Conservation (phyloP, 2,113 vertebrate species). For the Melanostigma gelatinosum region DNA sequence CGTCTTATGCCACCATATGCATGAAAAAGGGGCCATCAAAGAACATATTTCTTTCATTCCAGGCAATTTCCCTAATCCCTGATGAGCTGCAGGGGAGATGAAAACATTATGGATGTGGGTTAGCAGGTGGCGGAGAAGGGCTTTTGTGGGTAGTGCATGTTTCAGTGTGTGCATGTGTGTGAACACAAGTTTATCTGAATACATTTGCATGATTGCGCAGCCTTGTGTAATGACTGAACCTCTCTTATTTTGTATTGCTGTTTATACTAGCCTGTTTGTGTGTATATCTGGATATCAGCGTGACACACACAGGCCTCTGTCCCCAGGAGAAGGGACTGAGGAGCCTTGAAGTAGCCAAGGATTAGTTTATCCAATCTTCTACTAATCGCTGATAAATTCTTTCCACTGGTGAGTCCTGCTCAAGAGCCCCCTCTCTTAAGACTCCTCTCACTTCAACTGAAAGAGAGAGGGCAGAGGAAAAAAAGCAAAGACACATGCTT, state of each 20-base stretch:
- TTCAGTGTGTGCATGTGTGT: conserved; percentile 37
- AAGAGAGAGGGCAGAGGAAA: conserved; percentile 13
- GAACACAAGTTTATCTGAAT: conserved; percentile 58
- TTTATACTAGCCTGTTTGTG: conserved; percentile 21
- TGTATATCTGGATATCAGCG: conserved; percentile 30
- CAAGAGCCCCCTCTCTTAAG: conserved; percentile 54
- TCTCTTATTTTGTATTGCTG: conserved; percentile 34
- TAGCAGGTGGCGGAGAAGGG: conserved; percentile 79
- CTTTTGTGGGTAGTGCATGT: conserved; percentile 55
- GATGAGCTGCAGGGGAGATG: conserved; percentile 83
- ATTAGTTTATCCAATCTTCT: conserved; percentile 91
- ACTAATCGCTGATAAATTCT: conserved; percentile 92
- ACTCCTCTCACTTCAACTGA: conserved; percentile 46
- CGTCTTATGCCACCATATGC: conserved; percentile 80
- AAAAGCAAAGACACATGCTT: not conserved
- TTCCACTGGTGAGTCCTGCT: conserved; percentile 84
- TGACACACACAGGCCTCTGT: conserved; percentile 47
- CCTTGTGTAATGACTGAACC: conserved; percentile 48
- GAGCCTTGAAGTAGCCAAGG: conserved; percentile 87
- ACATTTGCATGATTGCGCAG: conserved; percentile 53
- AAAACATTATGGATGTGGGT: conserved; percentile 78
- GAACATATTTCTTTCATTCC: conserved; percentile 86
- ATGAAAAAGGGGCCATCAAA: conserved; percentile 83
- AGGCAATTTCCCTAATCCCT: conserved; percentile 86
- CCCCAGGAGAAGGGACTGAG: conserved; percentile 82